Evolutionary conservation across 2,888 invertebrate species (phyloP), one percentile per base, ranked within the genome.

Genomic region (Lasius platythorax): DNA sequence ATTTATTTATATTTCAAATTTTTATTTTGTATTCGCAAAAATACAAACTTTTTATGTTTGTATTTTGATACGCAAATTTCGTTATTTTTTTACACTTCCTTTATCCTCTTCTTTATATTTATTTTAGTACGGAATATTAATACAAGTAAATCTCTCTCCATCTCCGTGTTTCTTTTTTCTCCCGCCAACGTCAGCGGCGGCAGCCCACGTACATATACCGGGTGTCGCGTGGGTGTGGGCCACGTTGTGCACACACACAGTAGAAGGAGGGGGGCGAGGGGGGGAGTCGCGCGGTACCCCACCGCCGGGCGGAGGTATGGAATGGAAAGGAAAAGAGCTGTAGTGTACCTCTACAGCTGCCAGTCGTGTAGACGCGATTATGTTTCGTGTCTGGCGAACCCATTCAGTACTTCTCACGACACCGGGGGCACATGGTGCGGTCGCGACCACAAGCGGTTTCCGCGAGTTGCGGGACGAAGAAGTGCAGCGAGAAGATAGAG

Each of bases 391-490:
- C 91, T 90, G 90, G 87, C 87, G 84, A 88, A 90, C 86, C 85
- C 92, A 92, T 91, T 93, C 93, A 93, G 93, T 93, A 90, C 91
- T 92, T 91, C 91, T 93, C 91, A 92, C 92, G 92, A 91, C 91
- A 91, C 92, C 53, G 90, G 89, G 85, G 90, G 83, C 84, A 88
- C 87, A 81, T 85, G 90, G 86, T 87, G 72, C 85, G 67, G 76
- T 40, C 79, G 85, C 73, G 72, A 68, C 75, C 63, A 33, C 56
- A 40, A 40, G 84, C 56, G 50, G 43, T 73, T 61, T 68, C 83
- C 87, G 46, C 70, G 81, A 63, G 61, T 30, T 8, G 46, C 15
- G 67, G 43, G 28, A 61, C 72, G 53, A 40, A 53, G 40, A 30
- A 74, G 64, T 64, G 33, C 72, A 82, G 40, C 70, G 30, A 79